Evolutionary conservation across 2,797 vertebrate species (phyloP), one percentile per base, ranked within the genome.

Genomic region (Catostomus latipinnis): DNA sequence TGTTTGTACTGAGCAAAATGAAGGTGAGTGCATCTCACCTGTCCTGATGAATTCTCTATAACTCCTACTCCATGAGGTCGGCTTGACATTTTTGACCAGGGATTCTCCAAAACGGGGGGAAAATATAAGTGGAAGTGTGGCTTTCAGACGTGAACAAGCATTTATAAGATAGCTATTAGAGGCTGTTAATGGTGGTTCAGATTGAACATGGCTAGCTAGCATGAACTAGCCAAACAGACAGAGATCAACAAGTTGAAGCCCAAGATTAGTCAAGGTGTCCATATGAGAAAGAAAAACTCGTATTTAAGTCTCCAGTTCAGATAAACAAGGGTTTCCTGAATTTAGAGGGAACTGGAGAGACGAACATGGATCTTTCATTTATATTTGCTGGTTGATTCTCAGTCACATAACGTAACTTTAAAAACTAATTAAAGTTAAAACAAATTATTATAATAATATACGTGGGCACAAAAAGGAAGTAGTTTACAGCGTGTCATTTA

Each of bases 191-290:
- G 34, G 52, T 53, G 71, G 63, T 72, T 71, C n/a, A 22, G 68
- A 77, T 49, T 81, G 62, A 86, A 86, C 87, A 89, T 83, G 77
- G 87, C 85, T 88, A 91, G 83, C 88, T 85, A 86, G 86, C 88
- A 53, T 48, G n/a, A 68, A 63, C 70, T 52, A 74, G 88, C 86
- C 82, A 87, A 78, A 78, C 78, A 84, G 71, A 82, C 82, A 83
- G 74, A 82, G 86, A 93, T 93, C 94, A 94, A 94, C 93, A 94
- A 93, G 94, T 95, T 92, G 89, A 89, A 88, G 86, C 91, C 89
- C 87, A 66, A 89, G 92, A 93, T 93, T 89, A 84, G 90, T 93
- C 90, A 84, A 79, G 74, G 76, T 54, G 75, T 93, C 90, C 86
- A 81, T 77, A 79, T 54, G 75, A 45, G 68, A 6, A 81, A n/a